These are phyloP conservation scores for Cybosia mesomella DNA, from an alignment of 2,888 invertebrate genomes.

Conservation along the genomic window DNA sequence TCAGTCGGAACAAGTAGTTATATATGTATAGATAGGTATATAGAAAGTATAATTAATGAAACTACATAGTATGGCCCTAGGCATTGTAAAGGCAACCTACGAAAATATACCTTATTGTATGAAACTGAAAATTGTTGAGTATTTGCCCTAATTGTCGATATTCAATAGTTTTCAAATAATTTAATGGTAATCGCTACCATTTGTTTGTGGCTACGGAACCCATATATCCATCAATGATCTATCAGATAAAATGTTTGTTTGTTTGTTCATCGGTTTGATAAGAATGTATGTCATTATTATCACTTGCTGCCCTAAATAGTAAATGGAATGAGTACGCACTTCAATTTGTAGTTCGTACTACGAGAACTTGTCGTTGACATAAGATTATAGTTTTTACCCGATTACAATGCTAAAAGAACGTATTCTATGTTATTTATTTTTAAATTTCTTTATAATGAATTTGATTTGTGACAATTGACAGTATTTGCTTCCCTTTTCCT, in stretches of 20 bases:
- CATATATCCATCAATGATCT: conserved; percentile 49
- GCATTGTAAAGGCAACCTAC: no score
- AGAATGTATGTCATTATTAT: conserved; percentile 75
- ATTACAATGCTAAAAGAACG: background rate
- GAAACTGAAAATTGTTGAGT: no score
- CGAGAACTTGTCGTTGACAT: conserved; percentile 16
- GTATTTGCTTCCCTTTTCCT: no score
- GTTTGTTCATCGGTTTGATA: conserved; percentile 71
- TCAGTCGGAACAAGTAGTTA: no score
- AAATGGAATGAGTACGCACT: conserved; percentile 51
- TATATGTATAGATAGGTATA: no score
- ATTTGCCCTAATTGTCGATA: no score
- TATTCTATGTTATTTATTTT: background rate
- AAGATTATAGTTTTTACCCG: background rate
- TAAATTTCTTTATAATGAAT: background rate
- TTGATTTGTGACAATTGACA: no score
- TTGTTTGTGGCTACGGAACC: conserved; percentile 16
- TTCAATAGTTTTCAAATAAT: no score
- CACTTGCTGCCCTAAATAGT: conserved; percentile 68
- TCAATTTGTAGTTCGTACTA: conserved; percentile 22
- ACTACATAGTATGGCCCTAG: no score
- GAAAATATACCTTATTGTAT: no score
- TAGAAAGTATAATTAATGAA: no score
- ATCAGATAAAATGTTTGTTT: conserved; percentile 71
- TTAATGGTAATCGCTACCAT: background rate